A percentile compares a stretch with the other conserved stretches of the same genome.
These are phyloP conservation scores for Silurus aristotelis DNA, from an alignment of 2,797 vertebrate genomes.

Conservation along the genomic window DNA sequence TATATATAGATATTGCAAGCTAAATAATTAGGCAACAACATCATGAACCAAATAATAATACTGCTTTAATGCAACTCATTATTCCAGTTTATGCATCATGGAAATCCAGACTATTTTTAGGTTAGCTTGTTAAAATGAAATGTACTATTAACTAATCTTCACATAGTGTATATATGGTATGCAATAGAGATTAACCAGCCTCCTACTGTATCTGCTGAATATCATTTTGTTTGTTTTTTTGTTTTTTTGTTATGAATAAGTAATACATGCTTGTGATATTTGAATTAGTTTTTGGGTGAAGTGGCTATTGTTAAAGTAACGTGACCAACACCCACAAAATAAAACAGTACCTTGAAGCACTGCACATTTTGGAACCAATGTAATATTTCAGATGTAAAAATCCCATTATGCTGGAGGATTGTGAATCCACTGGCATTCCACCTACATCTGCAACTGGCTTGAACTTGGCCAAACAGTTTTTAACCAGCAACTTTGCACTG, in stretches of 20 bases:
- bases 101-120: not conserved
- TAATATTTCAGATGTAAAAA: not conserved
- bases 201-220: not conserved
- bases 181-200: not conserved
- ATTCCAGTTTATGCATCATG: not conserved
- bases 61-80: no score
- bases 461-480: not conserved
- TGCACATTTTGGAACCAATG: not conserved
- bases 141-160: not conserved
- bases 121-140: not conserved
- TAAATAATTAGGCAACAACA: not conserved
- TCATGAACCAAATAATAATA: not conserved
- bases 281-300: not conserved
- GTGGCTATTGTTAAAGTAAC: not conserved
- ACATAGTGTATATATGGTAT: not conserved
- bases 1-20: no score
- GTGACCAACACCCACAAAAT: not conserved
- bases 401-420: not conserved
- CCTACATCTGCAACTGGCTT: not conserved
- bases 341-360: not conserved
- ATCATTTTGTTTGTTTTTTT: not conserved
- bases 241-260: not conserved
- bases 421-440: not conserved
- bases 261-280: not conserved
- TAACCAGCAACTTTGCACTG: not conserved